These are phyloP conservation scores for Pachypanchax playfairii DNA, from an alignment of 2,113 vertebrate genomes.

Conservation along the genomic window DNA sequence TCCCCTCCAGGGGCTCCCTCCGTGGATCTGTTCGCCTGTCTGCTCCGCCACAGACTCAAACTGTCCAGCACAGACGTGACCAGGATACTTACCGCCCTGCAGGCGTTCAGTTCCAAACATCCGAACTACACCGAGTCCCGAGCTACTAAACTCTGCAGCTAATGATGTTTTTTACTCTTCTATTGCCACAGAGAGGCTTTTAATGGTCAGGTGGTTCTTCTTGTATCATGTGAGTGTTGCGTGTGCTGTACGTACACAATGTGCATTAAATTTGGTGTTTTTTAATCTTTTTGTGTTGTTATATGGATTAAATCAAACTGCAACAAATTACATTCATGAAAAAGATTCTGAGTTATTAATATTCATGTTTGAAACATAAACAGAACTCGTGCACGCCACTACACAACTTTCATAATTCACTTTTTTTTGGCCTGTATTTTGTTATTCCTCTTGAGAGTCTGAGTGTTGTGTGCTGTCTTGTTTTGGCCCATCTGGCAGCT, in stretches of 20 bases:
- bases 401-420: background rate
- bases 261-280: conserved; percentile 71
- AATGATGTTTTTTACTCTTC: conserved; percentile 72
- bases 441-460: conserved; percentile 27
- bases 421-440: conserved; percentile 4
- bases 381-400: no score
- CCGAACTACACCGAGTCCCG: conserved; percentile 88
- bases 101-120: conserved; percentile 88
- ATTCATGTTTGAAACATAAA: no score
- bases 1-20: conserved; percentile 89
- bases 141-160: conserved; percentile 93
- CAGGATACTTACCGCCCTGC: conserved; percentile 91
- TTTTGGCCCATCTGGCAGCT: conserved; percentile 71
- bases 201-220: conserved; percentile 57
- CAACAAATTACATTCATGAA: no score
- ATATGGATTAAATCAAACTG: conserved; percentile 40
- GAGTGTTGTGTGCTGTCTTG: conserved; percentile 52
- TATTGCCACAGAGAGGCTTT: conserved; percentile 42
- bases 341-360: background rate
- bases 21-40: conserved; percentile 93
- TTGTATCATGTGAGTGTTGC: conserved; percentile 66
- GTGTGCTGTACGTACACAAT: conserved; percentile 66
- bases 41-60: conserved; percentile 95
- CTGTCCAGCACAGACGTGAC: conserved; percentile 91
- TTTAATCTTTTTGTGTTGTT: conserved; percentile 50